Conservation (phyloP, 2,797 vertebrate genomes). For the Nyctalus aviator region DNA sequence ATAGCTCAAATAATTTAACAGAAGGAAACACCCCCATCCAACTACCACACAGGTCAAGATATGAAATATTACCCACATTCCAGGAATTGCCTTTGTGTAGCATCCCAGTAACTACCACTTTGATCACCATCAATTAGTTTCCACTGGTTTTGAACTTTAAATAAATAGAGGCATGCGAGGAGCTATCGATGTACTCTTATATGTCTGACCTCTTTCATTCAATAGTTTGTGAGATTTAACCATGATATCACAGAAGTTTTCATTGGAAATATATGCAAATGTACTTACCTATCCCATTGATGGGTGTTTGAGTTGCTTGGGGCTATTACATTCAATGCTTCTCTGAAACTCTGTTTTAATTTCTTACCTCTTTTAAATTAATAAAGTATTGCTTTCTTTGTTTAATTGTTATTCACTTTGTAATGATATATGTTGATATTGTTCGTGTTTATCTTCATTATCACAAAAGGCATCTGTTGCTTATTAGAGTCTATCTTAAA, state of each 20-base stretch:
- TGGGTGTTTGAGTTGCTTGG: neutral
- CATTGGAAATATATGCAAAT: neutral
- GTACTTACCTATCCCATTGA: no score
- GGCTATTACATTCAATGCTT: neutral
- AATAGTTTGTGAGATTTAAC: neutral
- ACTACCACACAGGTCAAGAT: neutral
- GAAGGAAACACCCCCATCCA: neutral
- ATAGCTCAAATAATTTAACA: neutral
- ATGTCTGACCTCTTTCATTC: neutral
- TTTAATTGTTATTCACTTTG: neutral
- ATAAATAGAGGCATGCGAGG: neutral
- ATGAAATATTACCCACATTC: neutral
- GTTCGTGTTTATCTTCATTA: neutral
- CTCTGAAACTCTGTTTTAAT: neutral
- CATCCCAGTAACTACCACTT: neutral
- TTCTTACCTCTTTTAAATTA: neutral
- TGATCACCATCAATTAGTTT: neutral
- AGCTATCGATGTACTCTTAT: neutral
- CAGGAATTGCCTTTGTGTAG: neutral
- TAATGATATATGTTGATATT: neutral
- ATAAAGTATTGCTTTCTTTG: neutral
- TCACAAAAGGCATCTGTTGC: neutral
- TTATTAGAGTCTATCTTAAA: neutral
- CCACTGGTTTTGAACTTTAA: neutral
- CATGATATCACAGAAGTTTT: neutral